Base-by-base conservation (phyloP, 2,797 vertebrate species). In the Phrynocephalus guinanensis region DNA sequence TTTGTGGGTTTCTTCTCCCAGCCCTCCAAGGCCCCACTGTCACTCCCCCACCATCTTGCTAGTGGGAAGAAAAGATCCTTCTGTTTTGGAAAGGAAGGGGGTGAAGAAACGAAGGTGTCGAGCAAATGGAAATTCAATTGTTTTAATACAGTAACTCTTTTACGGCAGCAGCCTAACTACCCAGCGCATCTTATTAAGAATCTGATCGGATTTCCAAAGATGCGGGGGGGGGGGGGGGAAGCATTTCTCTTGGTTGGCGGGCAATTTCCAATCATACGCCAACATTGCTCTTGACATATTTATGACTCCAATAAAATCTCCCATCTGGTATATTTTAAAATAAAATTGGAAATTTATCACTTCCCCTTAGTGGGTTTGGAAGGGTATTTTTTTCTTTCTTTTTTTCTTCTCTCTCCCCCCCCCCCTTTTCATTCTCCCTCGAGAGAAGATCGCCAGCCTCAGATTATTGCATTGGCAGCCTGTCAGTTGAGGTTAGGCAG, bases 321-420 rank as follows among this genome's bases (percentile, higher is more conserved):
- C 95, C 95, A 96, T 97, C 96, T 97, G 97, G 95, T 96, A 95
- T 96, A 96, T 97, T 97, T 97, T 96, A 96, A 96, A 97, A 96
- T 96, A 96, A 96, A 97, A 97, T 97, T 95, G 96, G 96, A 96
- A 96, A 96, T 96, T 95, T 97, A 97, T 97, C 96, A 95, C 95
- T 95, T 96, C 96, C 89, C 94, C 90, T 89, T 94, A 94, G 93
- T 94, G 73, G 73, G 94, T 95, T 92, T 95, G 96, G 95, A 71
- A 82, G 68, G n/a, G 26, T n/a, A 44, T 44, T 44, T 44, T 44
- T 44, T 44, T 5, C 2, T 5, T 44, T 44, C 3, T 44, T 44
- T 44, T 44, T 44, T 4, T 44, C 5, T 44, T 44, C 38, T 44
- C 38, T 44, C 38, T n/a, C 44, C 6, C n/a, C 3, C 63, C 26